A percentile compares a stretch with the other conserved stretches of the same genome.
Evolutionary conservation across 92 coral and sea anemone species (phyloP).

Genomic region (Porites cylindrica): DNA sequence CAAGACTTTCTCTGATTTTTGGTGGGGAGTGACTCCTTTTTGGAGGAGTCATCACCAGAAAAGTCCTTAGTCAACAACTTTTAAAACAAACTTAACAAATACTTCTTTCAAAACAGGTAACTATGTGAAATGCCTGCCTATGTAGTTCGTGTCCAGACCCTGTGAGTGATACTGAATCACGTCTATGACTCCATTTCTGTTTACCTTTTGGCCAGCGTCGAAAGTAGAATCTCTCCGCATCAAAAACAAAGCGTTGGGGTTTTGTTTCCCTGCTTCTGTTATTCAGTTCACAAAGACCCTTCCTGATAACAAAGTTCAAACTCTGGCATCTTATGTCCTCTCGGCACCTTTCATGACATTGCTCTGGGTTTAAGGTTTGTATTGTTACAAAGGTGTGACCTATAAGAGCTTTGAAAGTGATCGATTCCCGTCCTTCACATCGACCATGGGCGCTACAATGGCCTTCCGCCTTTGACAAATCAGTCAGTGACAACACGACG

Average conservation of each 20-base stretch:
- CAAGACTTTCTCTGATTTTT: too few species aligned
- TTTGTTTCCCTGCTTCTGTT: background rate
- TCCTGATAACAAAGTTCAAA: conserved; percentile 1
- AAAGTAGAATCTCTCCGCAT: background rate
- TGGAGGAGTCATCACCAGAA: too few species aligned
- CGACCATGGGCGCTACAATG: background rate
- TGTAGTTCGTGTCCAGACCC: too few species aligned
- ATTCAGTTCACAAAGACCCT: background rate
- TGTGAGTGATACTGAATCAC: too few species aligned
- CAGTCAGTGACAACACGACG: background rate
- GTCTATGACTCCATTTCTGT: background rate
- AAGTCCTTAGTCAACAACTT: too few species aligned
- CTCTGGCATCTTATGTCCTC: background rate
- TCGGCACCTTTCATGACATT: background rate
- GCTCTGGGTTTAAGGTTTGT: background rate
- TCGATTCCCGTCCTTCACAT: background rate
- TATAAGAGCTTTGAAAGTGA: background rate
- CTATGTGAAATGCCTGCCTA: too few species aligned
- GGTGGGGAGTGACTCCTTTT: too few species aligned
- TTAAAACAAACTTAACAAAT: too few species aligned
- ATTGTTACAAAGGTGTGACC: background rate
- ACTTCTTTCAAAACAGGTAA: too few species aligned
- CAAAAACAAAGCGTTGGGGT: background rate
- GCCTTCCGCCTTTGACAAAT: background rate
- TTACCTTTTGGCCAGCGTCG: background rate